Base-by-base conservation (phyloP, 2,888 invertebrate species). In the Drosophila paracracens region DNA sequence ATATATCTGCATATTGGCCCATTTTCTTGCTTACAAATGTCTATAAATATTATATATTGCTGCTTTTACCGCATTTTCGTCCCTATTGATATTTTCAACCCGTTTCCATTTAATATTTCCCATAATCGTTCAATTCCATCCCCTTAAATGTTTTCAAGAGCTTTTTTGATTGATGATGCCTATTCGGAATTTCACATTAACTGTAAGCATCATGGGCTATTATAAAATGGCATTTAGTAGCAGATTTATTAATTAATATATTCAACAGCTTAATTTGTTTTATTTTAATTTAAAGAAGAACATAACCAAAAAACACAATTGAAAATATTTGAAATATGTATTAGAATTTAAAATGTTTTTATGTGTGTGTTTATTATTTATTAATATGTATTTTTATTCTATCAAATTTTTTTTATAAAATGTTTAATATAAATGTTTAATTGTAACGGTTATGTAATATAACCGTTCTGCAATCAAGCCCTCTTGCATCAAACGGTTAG, bases 81-180 rank as follows among this genome's bases (percentile, higher is more conserved):
- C 29, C 36, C 4, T 40, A 68, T 79, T 43, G 70, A 65, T 75
- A 75, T 78, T 25, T 71, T 53, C 70, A 78, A 78, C 80, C 80
- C 76, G 58, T 79, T 78, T 64, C 67, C 58, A 64, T 67, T 70
- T 58, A 63, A 69, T 72, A 43, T 10, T 52, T 29, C n/a, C 51
- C 79, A 68, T 61, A 73, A 78, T 78, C 74, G 29, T 43, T 65
- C 48, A 33, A 46, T 43, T 35, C 43, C 67, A 52, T 18, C 58
- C 25, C 43, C 33, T 7, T 35, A n/a, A 52, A 13, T 43, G 18
- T 18, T 43, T 16, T 36, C 16, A 71, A 50, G 21, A n/a, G 52
- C 33, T 43, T 63, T 21, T 43, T 65, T 78, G 77, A 78, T 78
- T 78, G 77, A 78, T 78, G 80, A 70, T 67, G 51, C 18, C 52